Evolutionary conservation across 2,113 vertebrate genomes (phyloP).

Genomic region (Mustelus asterias): DNA sequence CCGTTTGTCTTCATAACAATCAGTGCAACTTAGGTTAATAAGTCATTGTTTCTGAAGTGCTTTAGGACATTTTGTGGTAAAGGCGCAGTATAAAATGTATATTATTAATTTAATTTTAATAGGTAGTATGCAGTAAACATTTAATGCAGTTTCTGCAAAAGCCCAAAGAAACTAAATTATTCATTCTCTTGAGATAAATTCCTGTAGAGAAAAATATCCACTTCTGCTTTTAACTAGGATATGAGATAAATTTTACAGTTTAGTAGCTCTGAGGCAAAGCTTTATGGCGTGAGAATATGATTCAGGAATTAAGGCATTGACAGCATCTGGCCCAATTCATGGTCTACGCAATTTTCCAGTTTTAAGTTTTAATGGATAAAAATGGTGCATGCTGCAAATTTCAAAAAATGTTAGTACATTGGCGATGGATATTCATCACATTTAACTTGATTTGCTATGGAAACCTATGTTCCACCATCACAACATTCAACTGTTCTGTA

Average conservation of each 20-base stretch:
- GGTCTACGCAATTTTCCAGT: neutral
- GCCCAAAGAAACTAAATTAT: conserved; percentile 3
- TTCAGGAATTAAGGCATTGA: conserved; percentile 2
- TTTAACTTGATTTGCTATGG: neutral
- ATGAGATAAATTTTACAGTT: conserved; percentile 2
- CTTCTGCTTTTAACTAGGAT: neutral
- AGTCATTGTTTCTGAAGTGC: conserved; percentile 15
- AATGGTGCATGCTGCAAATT: neutral
- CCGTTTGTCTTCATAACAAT: conserved; percentile 14
- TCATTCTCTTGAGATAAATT: neutral
- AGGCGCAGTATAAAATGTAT: neutral
- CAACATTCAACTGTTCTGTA: neutral
- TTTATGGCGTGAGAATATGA: neutral
- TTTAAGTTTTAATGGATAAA: conserved; percentile 3
- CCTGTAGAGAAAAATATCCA: neutral
- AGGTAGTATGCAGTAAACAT: neutral
- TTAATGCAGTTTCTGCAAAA: neutral
- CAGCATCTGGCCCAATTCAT: neutral
- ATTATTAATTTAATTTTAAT: conserved; percentile 14
- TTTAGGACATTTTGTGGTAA: conserved; percentile 3
- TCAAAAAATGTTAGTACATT: neutral
- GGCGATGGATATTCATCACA: neutral
- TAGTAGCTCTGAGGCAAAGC: neutral
- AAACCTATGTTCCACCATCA: neutral
- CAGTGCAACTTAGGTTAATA: neutral